Conservation (phyloP, 2,113 vertebrate species). For the Tyto alba region DNA sequence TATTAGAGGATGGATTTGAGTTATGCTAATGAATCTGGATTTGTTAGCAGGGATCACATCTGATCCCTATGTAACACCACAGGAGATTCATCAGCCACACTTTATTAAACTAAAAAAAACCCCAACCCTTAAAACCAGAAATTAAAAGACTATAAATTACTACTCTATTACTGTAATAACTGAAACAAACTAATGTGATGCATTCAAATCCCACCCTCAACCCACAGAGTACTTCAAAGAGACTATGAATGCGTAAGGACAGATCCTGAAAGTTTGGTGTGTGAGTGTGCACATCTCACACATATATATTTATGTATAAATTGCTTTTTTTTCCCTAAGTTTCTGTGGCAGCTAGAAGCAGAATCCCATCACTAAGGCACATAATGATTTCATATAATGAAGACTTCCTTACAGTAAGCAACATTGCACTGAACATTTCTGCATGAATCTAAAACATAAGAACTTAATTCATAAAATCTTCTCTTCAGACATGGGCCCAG, state of each 20-base stretch:
- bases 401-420: not conserved
- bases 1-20: slow-evolving; percentile 44
- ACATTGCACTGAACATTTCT: not conserved
- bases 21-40: slow-evolving; percentile 59
- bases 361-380: not conserved
- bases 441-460: not conserved
- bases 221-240: not conserved
- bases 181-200: slow-evolving; percentile 1
- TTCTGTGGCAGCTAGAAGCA: not conserved
- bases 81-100: slow-evolving; percentile 51
- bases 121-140: slow-evolving; percentile 2
- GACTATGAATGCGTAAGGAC: not conserved
- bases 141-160: slow-evolving; percentile 27
- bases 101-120: not conserved
- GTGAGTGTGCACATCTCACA: not conserved
- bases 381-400: accelerated
- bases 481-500: not conserved
- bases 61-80: slow-evolving; percentile 36
- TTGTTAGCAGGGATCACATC: slow-evolving; percentile 58
- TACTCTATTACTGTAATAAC: slow-evolving; percentile 2
- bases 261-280: not conserved
- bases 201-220: not conserved
- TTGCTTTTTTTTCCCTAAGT: not conserved
- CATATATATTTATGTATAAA: not conserved
- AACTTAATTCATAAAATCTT: not conserved